Evolutionary conservation across 2,888 invertebrate species (phyloP), one percentile per base, ranked within the genome.

Genomic region (Machimus atricapillus): DNA sequence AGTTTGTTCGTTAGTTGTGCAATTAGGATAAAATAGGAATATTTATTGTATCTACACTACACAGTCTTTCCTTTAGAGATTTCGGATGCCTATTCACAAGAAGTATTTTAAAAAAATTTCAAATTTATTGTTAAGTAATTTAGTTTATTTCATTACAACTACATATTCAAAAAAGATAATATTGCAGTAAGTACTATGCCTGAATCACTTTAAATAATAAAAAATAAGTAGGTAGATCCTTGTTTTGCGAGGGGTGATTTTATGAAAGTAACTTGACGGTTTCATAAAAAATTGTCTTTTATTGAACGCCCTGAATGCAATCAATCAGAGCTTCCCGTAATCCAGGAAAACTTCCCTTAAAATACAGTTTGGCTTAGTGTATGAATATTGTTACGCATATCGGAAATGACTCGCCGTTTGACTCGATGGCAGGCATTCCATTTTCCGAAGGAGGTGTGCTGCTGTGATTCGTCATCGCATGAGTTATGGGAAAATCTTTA

Each of bases 401-500:
- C 66, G 66, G 66, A 66, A 66, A 66, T 66, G 66, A 66, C 66
- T 66, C 66, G 66, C 23, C 66, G 66, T 66, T 66, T 23, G 66
- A 23, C 66, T 66, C 12, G 27, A 66, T 66, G 66, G 66, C 4
- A 66, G 66, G 23, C 8, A 66, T 66, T 66, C 14, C 23, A 12
- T 66, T 66, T 27, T 66, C 66, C 12, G 9, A 23, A 27, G 27
- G 12, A 23, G 66, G 27, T 66, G 66, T 66, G 27, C 66, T 8
- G 27, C 66, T 66, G 66, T 66, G 66, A 66, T 66, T 66, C 66
- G 66, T 66, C 66, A 66, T 66, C 66, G 27, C 12, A 66, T 66
- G 79, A 79, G 79, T 79, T 46, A 79, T 79, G 79, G 23, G 46
- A 14, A 82, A 82, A 82, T 82, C 82, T 82, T 82, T 82, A 82